Base-by-base conservation (phyloP, 2,888 invertebrate species). In the Melieria omissa region DNA sequence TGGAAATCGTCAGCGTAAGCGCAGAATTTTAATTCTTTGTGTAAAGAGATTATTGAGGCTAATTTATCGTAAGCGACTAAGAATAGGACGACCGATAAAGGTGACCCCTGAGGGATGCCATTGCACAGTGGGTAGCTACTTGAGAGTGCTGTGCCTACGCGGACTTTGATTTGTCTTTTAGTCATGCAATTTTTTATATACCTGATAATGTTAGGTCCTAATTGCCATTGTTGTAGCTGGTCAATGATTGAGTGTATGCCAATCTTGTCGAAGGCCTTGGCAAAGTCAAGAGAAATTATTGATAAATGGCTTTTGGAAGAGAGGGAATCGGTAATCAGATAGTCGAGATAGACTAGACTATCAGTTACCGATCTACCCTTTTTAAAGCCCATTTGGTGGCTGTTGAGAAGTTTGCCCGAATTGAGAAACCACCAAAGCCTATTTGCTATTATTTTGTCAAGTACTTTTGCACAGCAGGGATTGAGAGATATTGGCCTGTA, bases 401-500 rank as follows among this genome's bases (percentile, higher is more conserved):
- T 54, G 16, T 54, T 54, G 16, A 54, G n/a, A 54, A n/a, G n/a
- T n/a, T n/a, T n/a, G n/a, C n/a, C n/a, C n/a, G n/a, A n/a, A n/a
- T n/a, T n/a, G n/a, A n/a, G 16, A 54, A 16, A 73, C 73, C 74
- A 75, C 71, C 69, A 66, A 14, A 73, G 45, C 10, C 66, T 64
- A 4, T 71, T 14, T 55, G 55, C 55, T 7, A 55, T 67, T 7
- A 72, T 75, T 70, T 75, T 76, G 29, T 72, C 72, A 1, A 77
- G 41, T 16, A 16, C 16, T 16, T 16, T 16, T 16, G 16, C 16
- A 1, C 68, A 41, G 64, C 74, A 74, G 16, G 72, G 62, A 44
- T 76, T 76, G 0, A 73, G 72, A 6, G 74, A 75, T 7, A 76
- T 76, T 0, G 74, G 76, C 4, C 78, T 66, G 57, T 76, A 74